A percentile compares a stretch with the other conserved stretches of the same genome.
Conservation (phyloP, 2,888 invertebrate genomes). For the Phaedon cochleariae region DNA sequence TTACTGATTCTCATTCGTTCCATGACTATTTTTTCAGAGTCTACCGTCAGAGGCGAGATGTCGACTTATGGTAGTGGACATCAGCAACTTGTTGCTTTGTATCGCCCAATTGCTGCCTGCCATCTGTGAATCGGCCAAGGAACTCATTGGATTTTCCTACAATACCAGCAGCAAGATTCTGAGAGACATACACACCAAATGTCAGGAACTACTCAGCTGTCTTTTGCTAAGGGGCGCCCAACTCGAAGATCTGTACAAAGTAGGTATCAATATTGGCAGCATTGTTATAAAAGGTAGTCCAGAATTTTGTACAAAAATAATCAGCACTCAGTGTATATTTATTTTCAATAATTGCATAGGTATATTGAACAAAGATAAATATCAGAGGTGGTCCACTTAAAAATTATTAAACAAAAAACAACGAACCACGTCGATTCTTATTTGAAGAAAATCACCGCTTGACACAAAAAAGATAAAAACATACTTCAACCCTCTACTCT, state of each 20-base stretch:
- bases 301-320: too few relatives aligned
- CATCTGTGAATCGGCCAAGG: slow-evolving; percentile 71
- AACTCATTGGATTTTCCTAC: slow-evolving; percentile 69
- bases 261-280: slow-evolving; percentile 49
- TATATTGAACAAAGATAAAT: too few relatives aligned
- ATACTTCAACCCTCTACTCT: too few relatives aligned
- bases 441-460: too few relatives aligned
- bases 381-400: too few relatives aligned
- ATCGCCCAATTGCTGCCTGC: slow-evolving; percentile 76
- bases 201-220: slow-evolving; percentile 79
- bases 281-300: too few relatives aligned
- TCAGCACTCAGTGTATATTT: too few relatives aligned
- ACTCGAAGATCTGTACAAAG: slow-evolving; percentile 79
- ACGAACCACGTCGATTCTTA: too few relatives aligned
- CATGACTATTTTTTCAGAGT: slow-evolving; percentile 64
- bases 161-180: slow-evolving; percentile 73
- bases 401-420: too few relatives aligned
- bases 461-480: too few relatives aligned
- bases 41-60: slow-evolving; percentile 69
- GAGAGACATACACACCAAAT: slow-evolving; percentile 85
- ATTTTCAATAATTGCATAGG: too few relatives aligned
- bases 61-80: slow-evolving; percentile 73
- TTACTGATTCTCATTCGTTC: background rate
- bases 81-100: slow-evolving; percentile 80
- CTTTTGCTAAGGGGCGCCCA: slow-evolving; percentile 79